Evolutionary conservation across 2,888 invertebrate genomes (phyloP).

Genomic region (Iphiclides podalirius): DNA sequence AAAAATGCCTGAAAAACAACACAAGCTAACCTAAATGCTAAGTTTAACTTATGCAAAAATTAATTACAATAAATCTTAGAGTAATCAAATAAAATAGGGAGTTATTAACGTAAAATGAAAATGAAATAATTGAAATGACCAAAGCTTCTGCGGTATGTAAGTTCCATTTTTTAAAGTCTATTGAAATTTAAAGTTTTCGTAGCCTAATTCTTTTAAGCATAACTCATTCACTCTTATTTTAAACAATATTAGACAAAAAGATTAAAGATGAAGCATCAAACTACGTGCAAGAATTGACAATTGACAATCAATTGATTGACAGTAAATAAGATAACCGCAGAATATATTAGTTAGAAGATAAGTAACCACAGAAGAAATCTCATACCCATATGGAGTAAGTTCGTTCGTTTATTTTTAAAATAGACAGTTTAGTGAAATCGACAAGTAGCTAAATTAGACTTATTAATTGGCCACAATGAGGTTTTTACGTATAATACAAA

Average conservation of each 20-base stretch:
- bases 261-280: conserved; percentile 16
- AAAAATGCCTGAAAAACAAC: conserved; percentile 7
- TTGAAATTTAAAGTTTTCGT: neutral
- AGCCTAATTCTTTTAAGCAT: neutral
- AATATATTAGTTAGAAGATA: no score
- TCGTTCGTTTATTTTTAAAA: no score
- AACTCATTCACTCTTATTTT: neutral
- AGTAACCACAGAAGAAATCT: no score
- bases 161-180: neutral
- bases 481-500: no score
- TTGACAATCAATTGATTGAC: no score
- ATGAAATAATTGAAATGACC: conserved; percentile 50
- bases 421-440: no score
- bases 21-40: conserved; percentile 29
- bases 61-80: conserved; percentile 22
- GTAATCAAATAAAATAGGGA: neutral
- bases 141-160: conserved; percentile 30
- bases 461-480: no score
- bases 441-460: no score
- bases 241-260: neutral
- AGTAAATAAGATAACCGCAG: no score
- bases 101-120: conserved; percentile 7
- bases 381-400: no score
- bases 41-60: conserved; percentile 21
- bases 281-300: conserved; percentile 21